Percentiles rank a stretch among this genome's conserved stretches.
phyloP scores from a whole-genome alignment of 53 echinoderm and acorn worm species.

The Astropecten irregularis region DNA sequence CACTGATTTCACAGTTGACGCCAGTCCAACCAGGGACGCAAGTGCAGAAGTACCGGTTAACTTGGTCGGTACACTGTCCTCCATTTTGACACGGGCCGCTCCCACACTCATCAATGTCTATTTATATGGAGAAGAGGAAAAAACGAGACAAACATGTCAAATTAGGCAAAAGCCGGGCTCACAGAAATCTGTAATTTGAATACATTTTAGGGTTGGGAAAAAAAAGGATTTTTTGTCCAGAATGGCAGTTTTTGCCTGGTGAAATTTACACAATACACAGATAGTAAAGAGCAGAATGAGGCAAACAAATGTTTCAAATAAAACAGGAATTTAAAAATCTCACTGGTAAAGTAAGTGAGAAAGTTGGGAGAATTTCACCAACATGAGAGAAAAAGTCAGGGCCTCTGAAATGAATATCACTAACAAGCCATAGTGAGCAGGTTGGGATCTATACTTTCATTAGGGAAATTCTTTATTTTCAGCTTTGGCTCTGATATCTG shows the following conservation, averaged over 20 bases:
- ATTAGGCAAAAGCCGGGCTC: too few species aligned
- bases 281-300: neutral
- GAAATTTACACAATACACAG: neutral
- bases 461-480: too few species aligned
- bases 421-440: too few species aligned
- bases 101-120: slow-evolving; percentile 22
- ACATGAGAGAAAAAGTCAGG: too few species aligned
- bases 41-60: slow-evolving; percentile 35
- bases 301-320: neutral
- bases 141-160: neutral
- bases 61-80: neutral
- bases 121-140: neutral
- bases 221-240: neutral
- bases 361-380: too few species aligned
- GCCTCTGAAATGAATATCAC: too few species aligned
- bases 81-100: neutral
- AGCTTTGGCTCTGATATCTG: too few species aligned
- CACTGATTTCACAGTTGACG: slow-evolving; percentile 34
- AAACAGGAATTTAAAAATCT: too few species aligned
- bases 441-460: too few species aligned
- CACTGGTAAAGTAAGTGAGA: too few species aligned
- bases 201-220: neutral
- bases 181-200: too few species aligned
- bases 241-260: neutral
- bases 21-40: neutral